Evolutionary conservation across 2,113 vertebrate species (phyloP), one percentile per base, ranked within the genome.

Genomic region (Octodon degus): DNA sequence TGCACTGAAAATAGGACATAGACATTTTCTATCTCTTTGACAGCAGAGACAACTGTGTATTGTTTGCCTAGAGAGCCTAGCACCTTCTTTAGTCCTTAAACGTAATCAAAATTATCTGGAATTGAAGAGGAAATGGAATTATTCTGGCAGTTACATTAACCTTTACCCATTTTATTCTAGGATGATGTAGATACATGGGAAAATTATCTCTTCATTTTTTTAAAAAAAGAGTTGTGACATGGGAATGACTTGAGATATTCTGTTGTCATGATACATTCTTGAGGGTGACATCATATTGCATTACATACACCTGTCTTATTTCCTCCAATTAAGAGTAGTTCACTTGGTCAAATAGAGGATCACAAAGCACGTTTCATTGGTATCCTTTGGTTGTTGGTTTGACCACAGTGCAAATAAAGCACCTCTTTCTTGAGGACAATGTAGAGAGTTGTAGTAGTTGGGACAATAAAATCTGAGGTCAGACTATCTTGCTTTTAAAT

Each of bases 171-270:
- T 62, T 32, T 82, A 72, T 87, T 34, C n/a, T 86, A 77, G 22
- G 77, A 92, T 43, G 89, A 77, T 77, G n/a, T 30, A 90, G 53
- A 81, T 87, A 87, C 79, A 81, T 50, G 67, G n/a, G 25, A 96
- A 88, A 16, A 63, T 53, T 24, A 14, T 53, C 12, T n/a, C 30
- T 68, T 25, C 24, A 43, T 94, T 79, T 14, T 50, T 53, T 86
- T 72, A 11, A 60, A 94, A 43, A 27, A 93, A 68, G 17, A 16
- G 25, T 89, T 92, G 47, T 25, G 37, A 7, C 25, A 77, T 82
- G 43, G 24, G 47, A 92, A 96, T 89, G 37, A 53, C n/a, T 76
- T n/a, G 20, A 91, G 63, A 88, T 67, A 67, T 5, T 91, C 68
- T 72, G 72, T 94, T 95, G 67, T 84, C 62, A 84, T 67, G 5